Evolutionary conservation across 2,888 invertebrate species (phyloP).

Genomic region (Holacanthella duospinosa): DNA sequence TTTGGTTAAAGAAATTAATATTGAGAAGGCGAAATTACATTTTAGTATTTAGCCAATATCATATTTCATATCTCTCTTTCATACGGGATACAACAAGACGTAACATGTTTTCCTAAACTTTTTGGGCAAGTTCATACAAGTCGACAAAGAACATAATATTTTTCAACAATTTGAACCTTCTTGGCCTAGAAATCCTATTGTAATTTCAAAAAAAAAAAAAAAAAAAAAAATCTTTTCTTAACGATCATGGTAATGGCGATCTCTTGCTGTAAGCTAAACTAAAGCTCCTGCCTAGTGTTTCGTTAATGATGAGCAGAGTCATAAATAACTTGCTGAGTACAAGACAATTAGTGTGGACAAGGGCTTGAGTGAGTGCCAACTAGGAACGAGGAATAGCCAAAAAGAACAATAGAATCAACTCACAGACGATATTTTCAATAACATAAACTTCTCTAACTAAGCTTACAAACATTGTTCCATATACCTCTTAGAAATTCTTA

Average conservation of each 20-base stretch:
- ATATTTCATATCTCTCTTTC: too few relatives aligned
- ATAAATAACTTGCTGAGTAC: neutral
- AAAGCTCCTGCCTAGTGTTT: neutral
- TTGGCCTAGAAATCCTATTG: neutral
- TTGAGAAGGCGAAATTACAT: neutral
- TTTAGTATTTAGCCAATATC: neutral
- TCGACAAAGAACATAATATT: too few relatives aligned
- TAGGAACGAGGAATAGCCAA: neutral
- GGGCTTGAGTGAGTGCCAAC: conserved; percentile 1
- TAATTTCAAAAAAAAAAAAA: neutral
- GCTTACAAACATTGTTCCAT: too few relatives aligned
- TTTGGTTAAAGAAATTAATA: neutral
- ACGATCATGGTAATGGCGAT: neutral
- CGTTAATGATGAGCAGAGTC: conserved; percentile 1
- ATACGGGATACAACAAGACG: too few relatives aligned
- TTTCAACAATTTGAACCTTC: neutral
- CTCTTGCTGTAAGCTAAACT: neutral
- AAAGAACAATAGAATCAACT: neutral
- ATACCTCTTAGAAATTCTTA: too few relatives aligned
- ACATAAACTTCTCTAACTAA: neutral
- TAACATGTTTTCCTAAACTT: too few relatives aligned
- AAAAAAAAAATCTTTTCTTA: too few relatives aligned
- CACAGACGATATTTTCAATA: neutral
- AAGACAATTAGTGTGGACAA: conserved; percentile 3
- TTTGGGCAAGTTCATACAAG: too few relatives aligned